Base-by-base conservation (phyloP, 2,888 invertebrate genomes). In the Amblyteles armatorius region DNA sequence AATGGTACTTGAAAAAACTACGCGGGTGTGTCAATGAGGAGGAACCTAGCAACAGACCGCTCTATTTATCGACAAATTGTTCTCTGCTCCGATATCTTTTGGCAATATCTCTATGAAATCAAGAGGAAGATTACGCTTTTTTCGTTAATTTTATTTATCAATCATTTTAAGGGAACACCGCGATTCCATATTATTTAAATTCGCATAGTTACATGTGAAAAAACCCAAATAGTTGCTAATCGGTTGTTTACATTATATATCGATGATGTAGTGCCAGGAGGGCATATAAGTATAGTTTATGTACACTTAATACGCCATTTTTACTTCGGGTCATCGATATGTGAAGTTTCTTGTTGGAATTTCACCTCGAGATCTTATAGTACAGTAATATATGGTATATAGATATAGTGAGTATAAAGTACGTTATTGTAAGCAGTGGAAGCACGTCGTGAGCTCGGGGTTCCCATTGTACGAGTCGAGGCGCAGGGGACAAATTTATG, bases 401-500 rank as follows among this genome's bases (percentile, higher is more conserved):
- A 48, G 44, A 48, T 48, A 48, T 48, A 48, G 16, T 3, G 44
- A 48, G 16, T 48, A 16, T 48, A 48, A 33, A 33, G 26, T 69
- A 48, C 29, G 33, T 13, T 11, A 60, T 22, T 26, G 26, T 57
- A 57, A 19, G 55, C 55, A 40, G 57, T 50, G 76, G 57, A 50
- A 81, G 50, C 60, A 69, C 60, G 68, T 76, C 76, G 81, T 69
- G 76, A 76, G 74, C 74, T 80, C 68, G 55, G n/a, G 68, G 57
- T 80, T 74, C 16, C 48, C 57, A 67, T 48, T 16, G 44, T 48
- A 48, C 44, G 44, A 22, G 55, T 22, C 77, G 55, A 52, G 33
- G 65, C 71, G 77, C 63, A 82, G 77, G 19, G 55, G 76, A 82
- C 82, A 82, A 82, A 77, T 82, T 82, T 82, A 82, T 82, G 77